phyloP scores from a whole-genome alignment of 2,113 vertebrate species.

The Ondatra zibethicus region DNA sequence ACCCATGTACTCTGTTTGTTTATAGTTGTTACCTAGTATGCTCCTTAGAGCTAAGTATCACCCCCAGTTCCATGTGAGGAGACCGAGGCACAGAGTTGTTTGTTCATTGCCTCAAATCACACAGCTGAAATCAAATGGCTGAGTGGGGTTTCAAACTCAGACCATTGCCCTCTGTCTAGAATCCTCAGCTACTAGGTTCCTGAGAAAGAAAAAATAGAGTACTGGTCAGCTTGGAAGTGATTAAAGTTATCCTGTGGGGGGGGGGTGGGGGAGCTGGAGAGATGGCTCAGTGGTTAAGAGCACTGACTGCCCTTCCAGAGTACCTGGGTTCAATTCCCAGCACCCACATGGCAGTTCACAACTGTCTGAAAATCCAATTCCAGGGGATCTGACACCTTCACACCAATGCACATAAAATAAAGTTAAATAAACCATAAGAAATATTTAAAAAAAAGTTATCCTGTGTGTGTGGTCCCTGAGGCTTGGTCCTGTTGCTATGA shows the following conservation, averaged over 20 bases:
- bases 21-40: background rate
- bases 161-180: background rate
- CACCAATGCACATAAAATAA: no score
- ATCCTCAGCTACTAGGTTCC: background rate
- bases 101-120: background rate
- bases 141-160: background rate
- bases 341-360: no score
- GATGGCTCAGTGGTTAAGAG: no score
- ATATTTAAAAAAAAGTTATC: no score
- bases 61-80: background rate
- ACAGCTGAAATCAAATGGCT: background rate
- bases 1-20: background rate
- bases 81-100: background rate
- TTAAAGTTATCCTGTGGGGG: background rate
- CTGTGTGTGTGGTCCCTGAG: background rate
- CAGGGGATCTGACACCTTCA: no score
- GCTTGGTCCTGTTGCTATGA: background rate
- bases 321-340: no score
- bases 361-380: no score
- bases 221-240: background rate
- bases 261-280: no score
- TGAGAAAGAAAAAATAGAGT: background rate
- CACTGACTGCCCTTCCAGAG: no score
- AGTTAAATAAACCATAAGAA: no score
- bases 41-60: background rate